A percentile compares a stretch with the other conserved stretches of the same genome.
Evolutionary conservation across 2,888 invertebrate species (phyloP).

Genomic region (Eueremaeus valkanovi): DNA sequence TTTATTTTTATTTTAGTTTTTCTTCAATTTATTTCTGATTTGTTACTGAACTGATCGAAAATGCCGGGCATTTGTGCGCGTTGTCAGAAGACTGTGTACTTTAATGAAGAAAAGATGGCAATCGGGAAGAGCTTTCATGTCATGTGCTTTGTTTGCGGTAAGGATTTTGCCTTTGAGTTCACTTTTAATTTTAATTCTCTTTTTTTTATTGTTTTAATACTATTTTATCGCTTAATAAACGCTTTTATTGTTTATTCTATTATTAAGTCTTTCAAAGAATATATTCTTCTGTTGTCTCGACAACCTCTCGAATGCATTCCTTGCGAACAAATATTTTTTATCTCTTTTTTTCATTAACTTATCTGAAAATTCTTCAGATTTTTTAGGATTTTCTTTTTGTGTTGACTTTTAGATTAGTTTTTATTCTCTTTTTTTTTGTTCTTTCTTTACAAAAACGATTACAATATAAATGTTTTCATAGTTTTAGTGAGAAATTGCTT

Average conservation of each 20-base stretch:
- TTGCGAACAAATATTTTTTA: background rate
- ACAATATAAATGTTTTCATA: too few species aligned
- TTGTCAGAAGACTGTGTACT: slow-evolving; percentile 56
- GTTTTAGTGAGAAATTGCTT: background rate
- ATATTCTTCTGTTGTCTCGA: background rate
- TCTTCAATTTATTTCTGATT: background rate
- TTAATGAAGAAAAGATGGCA: slow-evolving; percentile 57
- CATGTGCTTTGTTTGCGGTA: slow-evolving; percentile 57
- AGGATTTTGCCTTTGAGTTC: slow-evolving; percentile 45
- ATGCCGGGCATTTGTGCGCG: slow-evolving; percentile 53
- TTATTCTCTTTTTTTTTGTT: slow-evolving; percentile 6
- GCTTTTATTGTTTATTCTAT: background rate
- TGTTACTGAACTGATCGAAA: slow-evolving; percentile 49
- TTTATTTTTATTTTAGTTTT: too few species aligned
- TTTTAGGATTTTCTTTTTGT: too few species aligned
- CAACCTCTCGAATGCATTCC: background rate
- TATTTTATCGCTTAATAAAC: background rate
- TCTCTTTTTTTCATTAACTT: background rate
- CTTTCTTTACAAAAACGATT: too few species aligned
- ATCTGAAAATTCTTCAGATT: slow-evolving; percentile 3
- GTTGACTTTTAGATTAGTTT: background rate
- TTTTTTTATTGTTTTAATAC: too few species aligned
- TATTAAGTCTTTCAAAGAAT: background rate
- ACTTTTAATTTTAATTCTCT: background rate
- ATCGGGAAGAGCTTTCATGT: slow-evolving; percentile 57